Evolutionary conservation across 1,140 invertebrate genomes (phyloP).

Genomic region (Zaprionus vittiger): DNA sequence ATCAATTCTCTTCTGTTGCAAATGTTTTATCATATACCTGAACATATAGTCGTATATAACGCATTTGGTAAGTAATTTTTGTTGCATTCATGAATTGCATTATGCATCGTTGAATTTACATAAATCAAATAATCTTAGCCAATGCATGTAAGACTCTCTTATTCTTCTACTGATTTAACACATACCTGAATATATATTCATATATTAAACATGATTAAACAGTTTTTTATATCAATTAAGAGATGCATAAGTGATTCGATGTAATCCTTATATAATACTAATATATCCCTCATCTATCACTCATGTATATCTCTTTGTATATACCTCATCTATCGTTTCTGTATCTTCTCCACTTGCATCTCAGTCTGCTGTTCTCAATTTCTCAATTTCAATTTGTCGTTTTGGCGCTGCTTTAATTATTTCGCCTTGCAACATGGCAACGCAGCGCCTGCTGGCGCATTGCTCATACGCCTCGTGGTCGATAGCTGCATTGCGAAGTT

Average conservation of each 20-base stretch:
- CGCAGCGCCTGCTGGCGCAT: conserved; percentile 11
- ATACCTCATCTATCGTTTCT: neutral
- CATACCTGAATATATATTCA: neutral
- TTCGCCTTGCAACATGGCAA: conserved; percentile 24
- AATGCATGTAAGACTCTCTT: neutral
- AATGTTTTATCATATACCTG: neutral
- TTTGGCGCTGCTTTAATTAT: conserved; percentile 25
- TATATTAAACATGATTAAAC: neutral
- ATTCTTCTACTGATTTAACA: neutral
- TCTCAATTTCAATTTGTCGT: conserved; percentile 9
- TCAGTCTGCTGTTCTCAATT: neutral
- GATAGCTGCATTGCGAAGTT: conserved; percentile 40
- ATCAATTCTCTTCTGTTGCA: no score
- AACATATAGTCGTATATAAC: fast-evolving
- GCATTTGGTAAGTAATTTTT: no score
- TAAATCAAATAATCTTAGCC: no score
- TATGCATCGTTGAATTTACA: no score
- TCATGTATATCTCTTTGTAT: no score
- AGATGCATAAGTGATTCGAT: no score
- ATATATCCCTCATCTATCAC: neutral
- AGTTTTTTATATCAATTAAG: no score
- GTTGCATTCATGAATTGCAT: no score
- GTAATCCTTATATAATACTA: no score
- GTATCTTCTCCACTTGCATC: neutral
- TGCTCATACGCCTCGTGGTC: conserved; percentile 47